Evolutionary conservation across 2,113 vertebrate species (phyloP), one percentile per base, ranked within the genome.

Genomic region (Andinoacara biseriatus): DNA sequence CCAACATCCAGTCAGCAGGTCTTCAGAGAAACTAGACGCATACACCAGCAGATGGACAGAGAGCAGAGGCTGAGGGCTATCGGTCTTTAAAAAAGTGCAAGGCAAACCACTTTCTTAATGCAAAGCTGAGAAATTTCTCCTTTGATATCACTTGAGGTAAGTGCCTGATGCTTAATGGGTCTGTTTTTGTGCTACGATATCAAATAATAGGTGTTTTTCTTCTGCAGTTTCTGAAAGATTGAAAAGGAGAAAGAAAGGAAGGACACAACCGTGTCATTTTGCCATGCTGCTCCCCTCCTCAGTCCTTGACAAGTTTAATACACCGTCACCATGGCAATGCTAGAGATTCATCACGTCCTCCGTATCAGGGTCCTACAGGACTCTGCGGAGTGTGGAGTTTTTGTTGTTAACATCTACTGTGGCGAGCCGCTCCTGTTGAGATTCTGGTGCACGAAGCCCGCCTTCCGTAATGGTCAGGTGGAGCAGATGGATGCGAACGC

Each of bases 281-380:
- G n/a, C 59, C 35, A 40, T 95, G 94, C 63, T 94, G 65, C 78
- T 83, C 69, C 20, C 13, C 81, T 63, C 58, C 86, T 77, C 26
- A 78, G 62, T 74, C 72, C 76, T 81, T 76, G 74, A 87, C 69
- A 62, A 54, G 59, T 86, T 81, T 86, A 78, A 89, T 54, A 40
- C 14, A n/a, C 58, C 93, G 35, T 97, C 96, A 72, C 87, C 84
- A 94, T 94, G 93, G 87, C 92, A 40, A 92, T 76, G 78, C 31
- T 7, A 69, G 80, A 82, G 75, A 63, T 43, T 57, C 62, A 52
- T 38, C 85, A 81, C 80, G 58, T 72, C 75, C 94, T 95, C 38
- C 57, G 84, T 17, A 91, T 95, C 86, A 81, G 85, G n/a, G 93
- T 94, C 58, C 78, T 90, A 58, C 93, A 92, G 90, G 91, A 91